Conservation (phyloP, 2,113 vertebrate genomes). For the Proterorhinus semilunaris region DNA sequence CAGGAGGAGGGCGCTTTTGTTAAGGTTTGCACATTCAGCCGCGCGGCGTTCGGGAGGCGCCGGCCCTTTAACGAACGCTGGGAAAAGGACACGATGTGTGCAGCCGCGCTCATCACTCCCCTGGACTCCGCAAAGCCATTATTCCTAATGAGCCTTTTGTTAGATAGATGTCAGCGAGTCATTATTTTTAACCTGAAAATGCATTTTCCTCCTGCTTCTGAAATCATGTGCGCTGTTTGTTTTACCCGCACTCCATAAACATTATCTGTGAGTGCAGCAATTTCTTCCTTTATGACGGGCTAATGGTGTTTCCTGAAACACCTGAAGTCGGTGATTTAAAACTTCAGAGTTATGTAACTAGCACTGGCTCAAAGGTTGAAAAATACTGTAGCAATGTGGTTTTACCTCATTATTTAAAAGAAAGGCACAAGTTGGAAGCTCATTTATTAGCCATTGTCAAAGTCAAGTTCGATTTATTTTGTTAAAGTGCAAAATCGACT, state of each 20-base stretch:
- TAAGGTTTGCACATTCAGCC: constrained; percentile 39
- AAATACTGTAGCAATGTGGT: no score
- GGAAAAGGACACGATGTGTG: constrained; percentile 9
- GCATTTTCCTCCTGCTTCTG: neutral
- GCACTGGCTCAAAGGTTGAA: no score
- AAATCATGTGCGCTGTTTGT: neutral
- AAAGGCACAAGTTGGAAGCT: no score
- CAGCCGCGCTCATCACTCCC: constrained; percentile 16
- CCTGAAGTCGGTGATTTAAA: neutral
- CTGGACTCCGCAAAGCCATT: constrained; percentile 10
- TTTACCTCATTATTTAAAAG: no score
- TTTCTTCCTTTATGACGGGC: neutral
- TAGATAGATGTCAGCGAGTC: constrained; percentile 2
- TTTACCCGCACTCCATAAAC: neutral
- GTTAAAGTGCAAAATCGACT: no score
- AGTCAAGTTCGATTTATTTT: no score
- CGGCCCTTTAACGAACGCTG: constrained; percentile 18
- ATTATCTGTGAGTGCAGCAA: neutral
- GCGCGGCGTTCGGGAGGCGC: constrained; percentile 18
- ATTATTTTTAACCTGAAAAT: neutral
- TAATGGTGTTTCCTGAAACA: neutral
- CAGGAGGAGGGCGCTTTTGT: constrained; percentile 41
- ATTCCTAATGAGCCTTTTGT: constrained; percentile 11
- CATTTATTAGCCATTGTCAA: no score
- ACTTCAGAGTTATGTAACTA: neutral